phyloP scores from a whole-genome alignment of 1,140 invertebrate genomes.

The Drosophila sulfurigaster region DNA sequence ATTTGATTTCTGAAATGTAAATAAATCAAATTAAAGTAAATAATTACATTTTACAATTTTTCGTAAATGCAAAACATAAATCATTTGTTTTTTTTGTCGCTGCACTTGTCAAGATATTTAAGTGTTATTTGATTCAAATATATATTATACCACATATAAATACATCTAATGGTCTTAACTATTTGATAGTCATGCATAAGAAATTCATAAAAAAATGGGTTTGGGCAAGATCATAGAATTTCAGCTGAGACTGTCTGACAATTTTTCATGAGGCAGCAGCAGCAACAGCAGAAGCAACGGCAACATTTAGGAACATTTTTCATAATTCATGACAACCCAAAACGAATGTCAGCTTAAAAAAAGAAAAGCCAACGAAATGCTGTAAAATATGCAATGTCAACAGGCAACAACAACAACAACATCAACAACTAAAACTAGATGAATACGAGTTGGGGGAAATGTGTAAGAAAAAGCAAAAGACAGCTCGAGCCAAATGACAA shows the following conservation, averaged over 20 bases:
- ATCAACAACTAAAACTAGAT: no score
- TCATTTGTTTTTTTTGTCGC: no score
- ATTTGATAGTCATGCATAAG: conserved; percentile 8
- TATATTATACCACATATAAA: neutral
- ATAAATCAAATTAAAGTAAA: no score
- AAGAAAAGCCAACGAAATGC: conserved; percentile 30
- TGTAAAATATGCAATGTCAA: conserved; percentile 51
- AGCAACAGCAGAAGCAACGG: neutral
- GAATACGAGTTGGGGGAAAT: neutral
- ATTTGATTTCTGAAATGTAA: no score
- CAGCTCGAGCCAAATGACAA: conserved; percentile 49
- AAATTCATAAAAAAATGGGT: neutral
- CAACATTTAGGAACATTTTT: conserved; percentile 43
- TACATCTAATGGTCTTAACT: neutral
- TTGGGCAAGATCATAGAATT: neutral
- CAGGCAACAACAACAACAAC: conserved; percentile 15
- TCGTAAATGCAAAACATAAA: no score
- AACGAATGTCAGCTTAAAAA: conserved; percentile 60
- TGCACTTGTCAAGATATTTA: neutral
- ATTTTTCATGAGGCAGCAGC: conserved; percentile 30
- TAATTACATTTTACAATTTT: no score
- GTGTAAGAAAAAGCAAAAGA: conserved; percentile 34
- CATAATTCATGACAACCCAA: conserved; percentile 52
- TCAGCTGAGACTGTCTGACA: conserved; percentile 20
- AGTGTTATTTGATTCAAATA: neutral